phyloP scores from a whole-genome alignment of 2,888 invertebrate genomes.

The Pollenia labialis region DNA sequence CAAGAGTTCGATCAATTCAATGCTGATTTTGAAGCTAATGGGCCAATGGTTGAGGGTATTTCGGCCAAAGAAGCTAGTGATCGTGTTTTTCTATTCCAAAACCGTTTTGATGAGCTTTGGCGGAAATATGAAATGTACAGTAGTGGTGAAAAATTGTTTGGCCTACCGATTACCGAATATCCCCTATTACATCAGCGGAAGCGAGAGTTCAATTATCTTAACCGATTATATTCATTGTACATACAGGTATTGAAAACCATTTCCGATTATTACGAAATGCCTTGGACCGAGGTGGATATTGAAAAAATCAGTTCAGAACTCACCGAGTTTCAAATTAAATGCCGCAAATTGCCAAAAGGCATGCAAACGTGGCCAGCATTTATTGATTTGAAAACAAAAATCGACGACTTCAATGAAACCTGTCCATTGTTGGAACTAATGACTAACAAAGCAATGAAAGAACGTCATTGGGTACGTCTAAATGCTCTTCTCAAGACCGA shows the following conservation, averaged over 20 bases:
- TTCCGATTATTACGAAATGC: slow-evolving; percentile 93
- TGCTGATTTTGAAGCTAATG: slow-evolving; percentile 89
- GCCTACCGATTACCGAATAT: slow-evolving; percentile 92
- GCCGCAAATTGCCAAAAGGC: slow-evolving; percentile 92
- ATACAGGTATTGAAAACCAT: slow-evolving; percentile 93
- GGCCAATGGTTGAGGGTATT: slow-evolving; percentile 94
- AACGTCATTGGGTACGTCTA: slow-evolving; percentile 90
- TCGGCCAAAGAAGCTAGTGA: slow-evolving; percentile 94
- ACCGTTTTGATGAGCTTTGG: slow-evolving; percentile 93
- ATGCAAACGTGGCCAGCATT: slow-evolving; percentile 96
- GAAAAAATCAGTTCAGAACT: slow-evolving; percentile 92
- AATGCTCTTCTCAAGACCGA: slow-evolving; percentile 86
- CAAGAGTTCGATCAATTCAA: slow-evolving; percentile 89
- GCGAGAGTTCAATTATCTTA: slow-evolving; percentile 92
- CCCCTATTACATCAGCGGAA: slow-evolving; percentile 91
- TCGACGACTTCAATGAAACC: slow-evolving; percentile 95
- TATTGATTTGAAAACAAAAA: slow-evolving; percentile 93
- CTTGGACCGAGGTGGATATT: slow-evolving; percentile 93
- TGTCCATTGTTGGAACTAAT: slow-evolving; percentile 94
- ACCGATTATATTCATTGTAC: slow-evolving; percentile 91
- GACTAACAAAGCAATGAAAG: slow-evolving; percentile 94
- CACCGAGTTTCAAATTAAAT: slow-evolving; percentile 93
- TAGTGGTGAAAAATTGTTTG: slow-evolving; percentile 93
- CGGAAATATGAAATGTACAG: slow-evolving; percentile 92
- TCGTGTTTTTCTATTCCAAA: slow-evolving; percentile 90